Percentiles rank a stretch among this genome's conserved stretches.
Evolutionary conservation across 2,113 vertebrate genomes (phyloP).

Genomic region (Sinocyclocheilus anophthalmus): DNA sequence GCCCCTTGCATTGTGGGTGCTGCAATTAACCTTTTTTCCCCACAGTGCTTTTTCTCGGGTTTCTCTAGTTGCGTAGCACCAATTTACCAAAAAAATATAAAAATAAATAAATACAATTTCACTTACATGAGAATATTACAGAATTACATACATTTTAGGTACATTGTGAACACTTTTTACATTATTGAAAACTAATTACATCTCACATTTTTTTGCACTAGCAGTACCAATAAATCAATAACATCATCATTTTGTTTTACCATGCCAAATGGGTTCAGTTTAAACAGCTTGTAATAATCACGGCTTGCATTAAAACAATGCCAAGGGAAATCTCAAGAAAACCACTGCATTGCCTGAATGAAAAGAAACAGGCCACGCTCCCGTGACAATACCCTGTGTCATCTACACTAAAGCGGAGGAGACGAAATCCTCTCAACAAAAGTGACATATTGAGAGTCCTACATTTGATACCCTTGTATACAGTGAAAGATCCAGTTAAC

Average conservation of each 20-base stretch:
- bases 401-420: slow-evolving; percentile 22
- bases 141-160: neutral
- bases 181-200: neutral
- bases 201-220: neutral
- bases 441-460: slow-evolving; percentile 44
- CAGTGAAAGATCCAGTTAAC: slow-evolving; percentile 38
- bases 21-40: too few relatives aligned
- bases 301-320: neutral
- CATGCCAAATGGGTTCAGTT: neutral
- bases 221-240: neutral
- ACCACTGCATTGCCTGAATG: neutral
- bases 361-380: slow-evolving; percentile 24
- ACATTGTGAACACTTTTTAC: neutral
- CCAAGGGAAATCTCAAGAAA: neutral
- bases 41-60: too few relatives aligned
- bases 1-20: too few relatives aligned
- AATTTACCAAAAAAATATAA: too few relatives aligned
- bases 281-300: neutral
- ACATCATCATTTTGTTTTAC: neutral
- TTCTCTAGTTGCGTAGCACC: neutral
- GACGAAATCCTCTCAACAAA: slow-evolving; percentile 37
- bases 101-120: neutral
- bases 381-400: slow-evolving; percentile 33
- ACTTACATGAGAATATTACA: neutral
- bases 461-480: slow-evolving; percentile 42